Percentiles rank a stretch among this genome's conserved stretches.
phyloP scores from a whole-genome alignment of 2,888 invertebrate genomes.

The Metopia argyrocephala region DNA sequence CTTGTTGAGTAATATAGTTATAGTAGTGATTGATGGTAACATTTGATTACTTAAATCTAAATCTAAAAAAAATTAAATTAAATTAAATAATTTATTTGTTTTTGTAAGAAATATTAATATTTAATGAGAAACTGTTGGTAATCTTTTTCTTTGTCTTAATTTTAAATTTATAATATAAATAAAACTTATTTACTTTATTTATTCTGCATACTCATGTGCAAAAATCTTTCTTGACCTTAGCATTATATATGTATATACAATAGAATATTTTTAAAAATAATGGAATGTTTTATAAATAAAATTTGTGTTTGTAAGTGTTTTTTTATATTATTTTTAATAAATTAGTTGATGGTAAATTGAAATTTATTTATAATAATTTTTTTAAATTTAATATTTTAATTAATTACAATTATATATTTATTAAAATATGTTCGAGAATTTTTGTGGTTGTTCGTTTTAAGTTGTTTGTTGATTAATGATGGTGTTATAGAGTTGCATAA shows the following conservation, averaged over 20 bases:
- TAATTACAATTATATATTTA: constrained; percentile 31
- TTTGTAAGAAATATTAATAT: no score
- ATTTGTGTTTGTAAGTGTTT: no score
- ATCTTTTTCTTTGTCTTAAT: not conserved
- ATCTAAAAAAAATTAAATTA: no score
- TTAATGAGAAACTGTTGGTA: not conserved
- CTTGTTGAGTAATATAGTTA: no score
- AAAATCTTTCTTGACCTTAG: constrained; percentile 68
- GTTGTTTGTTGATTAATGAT: constrained; percentile 22
- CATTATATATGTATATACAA: constrained; percentile 12
- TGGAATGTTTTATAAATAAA: constrained; percentile 67
- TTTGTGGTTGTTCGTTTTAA: constrained; percentile 23
- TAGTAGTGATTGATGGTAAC: no score
- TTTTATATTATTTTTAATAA: constrained; percentile 12
- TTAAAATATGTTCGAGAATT: constrained; percentile 33
- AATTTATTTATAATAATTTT: constrained; percentile 50
- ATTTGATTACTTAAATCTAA: no score
- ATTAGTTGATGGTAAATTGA: constrained; percentile 57
- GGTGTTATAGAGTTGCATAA: constrained; percentile 55
- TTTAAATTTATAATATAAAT: constrained; percentile 2
- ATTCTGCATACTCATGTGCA: constrained; percentile 71
- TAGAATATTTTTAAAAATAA: constrained; percentile 50
- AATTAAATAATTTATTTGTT: no score
- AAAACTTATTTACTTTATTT: constrained; percentile 35
- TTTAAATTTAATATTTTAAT: constrained; percentile 15